phyloP scores from a whole-genome alignment of 2,113 vertebrate genomes.

The Cyprinus carpio region DNA sequence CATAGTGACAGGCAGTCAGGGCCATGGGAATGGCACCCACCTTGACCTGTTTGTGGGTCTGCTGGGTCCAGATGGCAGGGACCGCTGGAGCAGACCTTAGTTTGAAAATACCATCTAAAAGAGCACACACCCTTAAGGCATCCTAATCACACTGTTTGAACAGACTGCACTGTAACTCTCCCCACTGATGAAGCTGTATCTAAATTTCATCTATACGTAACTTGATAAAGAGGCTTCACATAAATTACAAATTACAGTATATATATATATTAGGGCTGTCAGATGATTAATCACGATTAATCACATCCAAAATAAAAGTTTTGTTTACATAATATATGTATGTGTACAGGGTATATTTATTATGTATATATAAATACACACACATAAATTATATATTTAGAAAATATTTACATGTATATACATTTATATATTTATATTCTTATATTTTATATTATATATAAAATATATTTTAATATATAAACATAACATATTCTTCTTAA shows the following conservation, averaged over 20 bases:
- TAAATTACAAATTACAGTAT: not conserved
- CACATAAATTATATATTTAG: no score
- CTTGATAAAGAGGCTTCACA: not conserved
- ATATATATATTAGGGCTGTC: no score
- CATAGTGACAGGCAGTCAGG: conserved; percentile 65
- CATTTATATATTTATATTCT: no score
- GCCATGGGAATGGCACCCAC: conserved; percentile 66
- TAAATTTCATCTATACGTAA: not conserved
- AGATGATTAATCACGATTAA: no score
- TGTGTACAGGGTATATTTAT: no score
- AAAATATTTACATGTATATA: no score
- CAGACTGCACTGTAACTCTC: conserved; percentile 10
- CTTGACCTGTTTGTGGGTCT: conserved; percentile 67
- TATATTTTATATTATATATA: no score
- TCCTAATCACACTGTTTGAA: conserved; percentile 32
- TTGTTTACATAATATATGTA: no score
- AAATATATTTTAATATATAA: no score
- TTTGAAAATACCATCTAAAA: conserved; percentile 44
- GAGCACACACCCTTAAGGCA: not conserved
- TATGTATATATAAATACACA: no score
- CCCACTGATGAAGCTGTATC: not conserved
- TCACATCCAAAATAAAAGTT: no score
- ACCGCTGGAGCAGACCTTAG: conserved; percentile 41
- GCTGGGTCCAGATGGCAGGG: conserved; percentile 61
- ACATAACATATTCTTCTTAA: no score